Conservation (phyloP, 2,113 vertebrate species). For the Triplophysa rosa region DNA sequence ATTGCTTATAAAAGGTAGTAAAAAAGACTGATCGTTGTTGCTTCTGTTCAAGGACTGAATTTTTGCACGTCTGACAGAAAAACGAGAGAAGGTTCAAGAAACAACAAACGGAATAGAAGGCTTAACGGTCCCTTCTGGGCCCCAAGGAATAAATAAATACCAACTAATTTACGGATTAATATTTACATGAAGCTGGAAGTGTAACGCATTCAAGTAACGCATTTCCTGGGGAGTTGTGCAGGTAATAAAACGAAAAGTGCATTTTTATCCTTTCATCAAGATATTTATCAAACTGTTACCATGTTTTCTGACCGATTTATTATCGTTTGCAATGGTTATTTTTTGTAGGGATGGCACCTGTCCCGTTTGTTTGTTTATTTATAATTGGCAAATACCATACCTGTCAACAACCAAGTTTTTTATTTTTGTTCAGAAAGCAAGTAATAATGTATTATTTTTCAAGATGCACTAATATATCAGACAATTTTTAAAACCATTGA, state of each 20-base stretch:
- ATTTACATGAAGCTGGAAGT: slow-evolving; percentile 29
- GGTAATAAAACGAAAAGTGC: slow-evolving; percentile 19
- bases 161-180: background rate
- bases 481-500: too few relatives aligned
- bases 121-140: slow-evolving; percentile 1
- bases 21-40: background rate
- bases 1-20: background rate
- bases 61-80: background rate
- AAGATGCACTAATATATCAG: too few relatives aligned
- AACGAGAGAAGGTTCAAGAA: background rate
- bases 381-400: background rate
- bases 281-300: background rate
- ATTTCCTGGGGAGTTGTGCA: slow-evolving; percentile 17
- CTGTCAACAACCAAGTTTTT: too few relatives aligned
- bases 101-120: background rate
- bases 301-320: background rate
- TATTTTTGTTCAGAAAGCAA: too few relatives aligned
- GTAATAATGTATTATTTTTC: too few relatives aligned
- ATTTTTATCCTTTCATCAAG: background rate
- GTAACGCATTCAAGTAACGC: background rate
- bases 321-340: too few relatives aligned
- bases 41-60: background rate
- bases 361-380: background rate
- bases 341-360: background rate
- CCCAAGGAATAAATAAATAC: slow-evolving; percentile 19